Evolutionary conservation across 2,888 invertebrate species (phyloP).

Genomic region (Gibbula magus): DNA sequence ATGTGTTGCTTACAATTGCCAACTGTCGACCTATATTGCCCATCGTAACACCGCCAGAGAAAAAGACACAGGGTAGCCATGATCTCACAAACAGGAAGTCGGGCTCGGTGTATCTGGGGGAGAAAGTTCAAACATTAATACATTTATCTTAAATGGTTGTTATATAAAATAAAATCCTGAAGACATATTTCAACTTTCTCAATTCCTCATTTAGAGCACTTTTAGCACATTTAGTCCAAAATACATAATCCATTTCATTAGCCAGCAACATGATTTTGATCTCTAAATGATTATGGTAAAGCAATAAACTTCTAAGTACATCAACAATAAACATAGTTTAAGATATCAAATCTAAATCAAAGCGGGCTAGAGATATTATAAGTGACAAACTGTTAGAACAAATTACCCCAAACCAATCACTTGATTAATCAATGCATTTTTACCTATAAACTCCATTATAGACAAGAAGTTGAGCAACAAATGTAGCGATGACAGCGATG

Average conservation of each 20-base stretch:
- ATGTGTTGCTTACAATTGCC: constrained; percentile 65
- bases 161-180: too few species aligned
- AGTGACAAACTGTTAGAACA: background rate
- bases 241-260: too few species aligned
- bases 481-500: constrained; percentile 74
- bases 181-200: too few species aligned
- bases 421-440: constrained; percentile 35
- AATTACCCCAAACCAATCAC: background rate
- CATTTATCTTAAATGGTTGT: background rate
- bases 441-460: constrained; percentile 76
- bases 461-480: constrained; percentile 75
- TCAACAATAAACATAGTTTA: too few species aligned
- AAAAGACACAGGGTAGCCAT: constrained; percentile 76
- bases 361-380: background rate
- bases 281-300: too few species aligned
- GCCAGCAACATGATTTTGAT: too few species aligned
- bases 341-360: too few species aligned
- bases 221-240: too few species aligned
- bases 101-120: constrained; percentile 74
- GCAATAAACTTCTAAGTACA: too few species aligned
- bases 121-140: constrained; percentile 15
- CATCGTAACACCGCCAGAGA: constrained; percentile 77
- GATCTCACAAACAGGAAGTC: constrained; percentile 76
- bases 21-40: constrained; percentile 76
- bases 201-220: too few species aligned